A percentile compares a stretch with the other conserved stretches of the same genome.
Evolutionary conservation across 2,113 vertebrate species (phyloP).

Genomic region (Colinus virginianus): DNA sequence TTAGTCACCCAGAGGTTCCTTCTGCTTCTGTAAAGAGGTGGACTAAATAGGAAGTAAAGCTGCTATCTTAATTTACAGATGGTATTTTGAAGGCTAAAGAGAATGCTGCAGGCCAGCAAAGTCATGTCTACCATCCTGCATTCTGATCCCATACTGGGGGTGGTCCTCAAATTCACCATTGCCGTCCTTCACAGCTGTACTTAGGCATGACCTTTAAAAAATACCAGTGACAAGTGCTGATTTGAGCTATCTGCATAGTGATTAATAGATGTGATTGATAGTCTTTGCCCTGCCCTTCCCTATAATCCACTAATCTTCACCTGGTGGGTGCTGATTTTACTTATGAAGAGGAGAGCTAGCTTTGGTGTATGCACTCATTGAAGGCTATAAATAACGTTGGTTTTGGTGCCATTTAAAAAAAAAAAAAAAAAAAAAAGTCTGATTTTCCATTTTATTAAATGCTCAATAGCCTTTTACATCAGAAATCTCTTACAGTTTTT

Average conservation of each 20-base stretch:
- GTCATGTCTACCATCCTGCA: not conserved
- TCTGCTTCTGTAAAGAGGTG: not conserved
- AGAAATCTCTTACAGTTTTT: slow-evolving; percentile 43
- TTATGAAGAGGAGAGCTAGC: not conserved
- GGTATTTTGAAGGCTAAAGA: not conserved
- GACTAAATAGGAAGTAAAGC: not conserved
- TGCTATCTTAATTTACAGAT: not conserved
- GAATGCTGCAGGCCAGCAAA: not conserved
- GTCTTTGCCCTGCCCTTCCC: not conserved
- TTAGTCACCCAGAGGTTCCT: not conserved
- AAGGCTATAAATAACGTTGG: not conserved
- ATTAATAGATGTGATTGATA: not conserved
- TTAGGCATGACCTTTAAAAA: not conserved
- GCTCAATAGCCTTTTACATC: not conserved
- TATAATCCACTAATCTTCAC: not conserved
- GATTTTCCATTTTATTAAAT: slow-evolving; percentile 52
- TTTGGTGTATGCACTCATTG: not conserved
- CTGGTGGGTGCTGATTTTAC: not conserved
- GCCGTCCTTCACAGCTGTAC: not conserved
- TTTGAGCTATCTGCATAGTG: not conserved
- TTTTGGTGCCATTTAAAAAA: too few relatives aligned
- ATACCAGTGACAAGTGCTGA: not conserved
- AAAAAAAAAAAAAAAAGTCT: not conserved
- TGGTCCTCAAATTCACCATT: not conserved
- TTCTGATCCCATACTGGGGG: accelerated